Conservation (phyloP, 1,140 invertebrate genomes). For the Leucophenga varia region DNA sequence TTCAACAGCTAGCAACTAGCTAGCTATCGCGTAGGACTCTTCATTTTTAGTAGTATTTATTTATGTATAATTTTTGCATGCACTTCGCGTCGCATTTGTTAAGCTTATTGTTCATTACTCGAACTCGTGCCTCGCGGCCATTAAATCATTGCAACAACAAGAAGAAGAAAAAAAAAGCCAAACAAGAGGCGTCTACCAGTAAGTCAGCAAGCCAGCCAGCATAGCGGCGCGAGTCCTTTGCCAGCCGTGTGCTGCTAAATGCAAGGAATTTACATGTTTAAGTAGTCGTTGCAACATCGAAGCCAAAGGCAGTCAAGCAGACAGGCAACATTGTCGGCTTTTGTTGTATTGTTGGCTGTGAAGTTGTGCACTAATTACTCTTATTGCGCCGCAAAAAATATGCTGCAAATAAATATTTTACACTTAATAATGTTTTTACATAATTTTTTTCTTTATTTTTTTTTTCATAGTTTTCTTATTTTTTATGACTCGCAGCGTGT, state of each 20-base stretch:
- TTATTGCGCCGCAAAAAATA: slow-evolving; percentile 47
- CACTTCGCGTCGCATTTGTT: too few species aligned
- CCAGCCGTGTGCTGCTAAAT: slow-evolving; percentile 15
- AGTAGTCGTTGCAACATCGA: slow-evolving; percentile 19
- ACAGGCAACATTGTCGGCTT: slow-evolving; percentile 8
- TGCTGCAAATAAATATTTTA: slow-evolving; percentile 52
- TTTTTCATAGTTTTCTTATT: too few species aligned
- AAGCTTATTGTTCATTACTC: background rate
- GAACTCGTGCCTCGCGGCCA: slow-evolving; percentile 24
- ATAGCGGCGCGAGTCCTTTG: background rate
- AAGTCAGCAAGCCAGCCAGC: too few species aligned
- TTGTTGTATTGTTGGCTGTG: background rate
- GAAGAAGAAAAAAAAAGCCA: too few species aligned
- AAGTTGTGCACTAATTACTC: slow-evolving; percentile 1
- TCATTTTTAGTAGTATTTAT: too few species aligned
- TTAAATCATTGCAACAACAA: slow-evolving; percentile 42
- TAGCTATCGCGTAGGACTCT: too few species aligned
- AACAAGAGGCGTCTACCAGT: too few species aligned
- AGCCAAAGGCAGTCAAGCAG: background rate
- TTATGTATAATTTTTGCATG: slow-evolving; percentile 16
- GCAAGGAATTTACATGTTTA: slow-evolving; percentile 45
- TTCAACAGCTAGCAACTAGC: too few species aligned
- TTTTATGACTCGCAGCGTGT: too few species aligned
- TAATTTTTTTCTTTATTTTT: too few species aligned
- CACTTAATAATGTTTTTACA: slow-evolving; percentile 51